phyloP scores from a whole-genome alignment of 2,113 vertebrate genomes.

The Varanus komodoensis region DNA sequence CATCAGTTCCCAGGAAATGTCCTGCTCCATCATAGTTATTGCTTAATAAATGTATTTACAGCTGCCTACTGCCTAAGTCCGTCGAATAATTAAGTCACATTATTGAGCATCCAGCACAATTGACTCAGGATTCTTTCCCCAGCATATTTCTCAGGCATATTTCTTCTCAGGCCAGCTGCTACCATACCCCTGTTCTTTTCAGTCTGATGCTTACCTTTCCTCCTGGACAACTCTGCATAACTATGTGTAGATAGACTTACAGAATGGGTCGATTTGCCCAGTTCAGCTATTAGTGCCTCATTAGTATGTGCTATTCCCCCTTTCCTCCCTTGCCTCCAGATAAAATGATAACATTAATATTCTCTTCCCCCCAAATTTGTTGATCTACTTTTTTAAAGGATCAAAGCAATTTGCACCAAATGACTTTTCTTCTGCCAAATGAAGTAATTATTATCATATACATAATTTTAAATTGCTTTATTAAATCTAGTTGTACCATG shows the following conservation, averaged over 20 bases:
- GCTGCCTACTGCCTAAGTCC: not conserved
- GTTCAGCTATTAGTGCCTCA: not conserved
- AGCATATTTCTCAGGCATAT: not conserved
- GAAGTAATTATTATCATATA: slow-evolving; percentile 18
- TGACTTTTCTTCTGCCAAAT: slow-evolving; percentile 12
- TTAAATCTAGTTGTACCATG: slow-evolving; percentile 1
- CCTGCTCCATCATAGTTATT: slow-evolving; percentile 6
- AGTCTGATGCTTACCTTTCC: slow-evolving; percentile 11
- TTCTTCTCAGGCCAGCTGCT: not conserved
- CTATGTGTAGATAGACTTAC: not conserved
- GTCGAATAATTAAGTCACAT: slow-evolving; percentile 17
- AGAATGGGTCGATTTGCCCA: slow-evolving; percentile 10
- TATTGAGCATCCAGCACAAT: not conserved
- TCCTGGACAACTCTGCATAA: not conserved
- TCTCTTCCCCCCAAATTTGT: not conserved
- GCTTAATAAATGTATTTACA: slow-evolving; percentile 27
- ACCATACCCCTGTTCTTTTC: not conserved
- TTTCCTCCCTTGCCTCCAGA: not conserved
- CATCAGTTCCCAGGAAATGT: slow-evolving; percentile 18
- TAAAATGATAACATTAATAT: not conserved
- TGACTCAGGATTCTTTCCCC: not conserved
- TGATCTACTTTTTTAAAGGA: not conserved
- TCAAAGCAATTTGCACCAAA: slow-evolving; percentile 17
- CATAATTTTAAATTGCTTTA: slow-evolving; percentile 23
- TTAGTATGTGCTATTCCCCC: not conserved